Percentiles rank a stretch among this genome's conserved stretches.
phyloP scores from a whole-genome alignment of 2,888 invertebrate species.

The Macaria notata region DNA sequence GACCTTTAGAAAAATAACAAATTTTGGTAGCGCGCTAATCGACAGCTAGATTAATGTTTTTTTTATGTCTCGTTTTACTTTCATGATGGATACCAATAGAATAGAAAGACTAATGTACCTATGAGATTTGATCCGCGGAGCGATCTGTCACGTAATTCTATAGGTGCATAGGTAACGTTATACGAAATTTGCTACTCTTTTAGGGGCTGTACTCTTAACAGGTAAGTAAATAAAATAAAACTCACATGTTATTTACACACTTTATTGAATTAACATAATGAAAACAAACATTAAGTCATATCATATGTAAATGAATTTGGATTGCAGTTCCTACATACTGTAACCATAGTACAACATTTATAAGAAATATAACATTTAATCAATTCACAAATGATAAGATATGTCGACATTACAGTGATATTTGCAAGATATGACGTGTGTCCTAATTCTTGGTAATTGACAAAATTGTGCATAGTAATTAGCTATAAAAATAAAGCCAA shows the following conservation, averaged over 20 bases:
- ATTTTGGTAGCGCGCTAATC: too few relatives aligned
- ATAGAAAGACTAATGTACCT: too few relatives aligned
- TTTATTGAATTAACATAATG: slow-evolving; percentile 82
- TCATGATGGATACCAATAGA: too few relatives aligned
- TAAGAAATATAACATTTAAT: slow-evolving; percentile 70
- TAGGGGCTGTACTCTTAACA: too few relatives aligned
- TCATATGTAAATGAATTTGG: slow-evolving; percentile 71
- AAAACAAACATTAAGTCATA: slow-evolving; percentile 70
- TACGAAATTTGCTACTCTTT: too few relatives aligned
- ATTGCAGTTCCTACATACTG: slow-evolving; percentile 55
- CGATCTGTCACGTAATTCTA: too few relatives aligned
- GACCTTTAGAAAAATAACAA: too few relatives aligned
- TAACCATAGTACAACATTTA: slow-evolving; percentile 76
- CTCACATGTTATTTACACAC: slow-evolving; percentile 74
- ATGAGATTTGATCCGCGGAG: too few relatives aligned
- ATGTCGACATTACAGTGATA: slow-evolving; percentile 77
- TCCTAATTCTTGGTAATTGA: slow-evolving; percentile 31
- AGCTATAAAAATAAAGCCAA: too few relatives aligned
- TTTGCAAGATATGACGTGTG: slow-evolving; percentile 67
- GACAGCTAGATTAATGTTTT: too few relatives aligned
- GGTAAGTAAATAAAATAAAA: slow-evolving; percentile 34
- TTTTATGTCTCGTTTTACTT: too few relatives aligned
- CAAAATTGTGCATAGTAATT: neutral
- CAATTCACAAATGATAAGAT: slow-evolving; percentile 78
- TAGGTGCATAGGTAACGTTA: too few relatives aligned